phyloP scores from a whole-genome alignment of 2,888 invertebrate species.

The Sesia apiformis region DNA sequence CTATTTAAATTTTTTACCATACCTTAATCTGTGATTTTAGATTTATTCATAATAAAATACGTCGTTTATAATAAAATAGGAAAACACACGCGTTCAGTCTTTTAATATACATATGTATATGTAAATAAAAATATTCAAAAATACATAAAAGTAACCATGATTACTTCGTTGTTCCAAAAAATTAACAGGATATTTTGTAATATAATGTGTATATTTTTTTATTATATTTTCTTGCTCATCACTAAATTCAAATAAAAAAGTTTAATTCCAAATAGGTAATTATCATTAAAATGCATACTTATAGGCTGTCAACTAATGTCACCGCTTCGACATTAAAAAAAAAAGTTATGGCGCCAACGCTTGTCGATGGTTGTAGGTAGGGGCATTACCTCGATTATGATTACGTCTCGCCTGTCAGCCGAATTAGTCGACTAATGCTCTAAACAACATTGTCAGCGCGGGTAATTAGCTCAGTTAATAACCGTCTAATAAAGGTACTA shows the following conservation, averaged over 20 bases:
- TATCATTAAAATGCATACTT: background rate
- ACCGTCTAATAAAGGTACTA: slow-evolving; percentile 12
- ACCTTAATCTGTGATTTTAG: too few species aligned
- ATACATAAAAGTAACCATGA: too few species aligned
- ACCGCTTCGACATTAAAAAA: slow-evolving; percentile 14
- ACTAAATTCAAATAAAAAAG: background rate
- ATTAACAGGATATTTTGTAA: too few species aligned
- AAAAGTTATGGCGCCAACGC: slow-evolving; percentile 35
- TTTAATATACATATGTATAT: too few species aligned
- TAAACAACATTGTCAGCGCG: slow-evolving; percentile 37
- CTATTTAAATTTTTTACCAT: too few species aligned
- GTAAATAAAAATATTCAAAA: too few species aligned
- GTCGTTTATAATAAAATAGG: too few species aligned
- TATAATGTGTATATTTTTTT: too few species aligned
- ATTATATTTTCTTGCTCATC: background rate
- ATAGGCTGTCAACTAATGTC: slow-evolving; percentile 16
- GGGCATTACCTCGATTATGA: slow-evolving; percentile 33
- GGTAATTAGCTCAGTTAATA: slow-evolving; percentile 33
- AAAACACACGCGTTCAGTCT: too few species aligned
- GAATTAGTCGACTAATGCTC: slow-evolving; percentile 32
- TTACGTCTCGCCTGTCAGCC: slow-evolving; percentile 31
- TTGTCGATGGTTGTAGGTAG: slow-evolving; percentile 27
- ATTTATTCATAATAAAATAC: too few species aligned
- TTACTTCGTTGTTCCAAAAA: too few species aligned
- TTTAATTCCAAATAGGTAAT: background rate